Base-by-base conservation (phyloP, 2,113 vertebrate species). In the Miniopterus natalensis region DNA sequence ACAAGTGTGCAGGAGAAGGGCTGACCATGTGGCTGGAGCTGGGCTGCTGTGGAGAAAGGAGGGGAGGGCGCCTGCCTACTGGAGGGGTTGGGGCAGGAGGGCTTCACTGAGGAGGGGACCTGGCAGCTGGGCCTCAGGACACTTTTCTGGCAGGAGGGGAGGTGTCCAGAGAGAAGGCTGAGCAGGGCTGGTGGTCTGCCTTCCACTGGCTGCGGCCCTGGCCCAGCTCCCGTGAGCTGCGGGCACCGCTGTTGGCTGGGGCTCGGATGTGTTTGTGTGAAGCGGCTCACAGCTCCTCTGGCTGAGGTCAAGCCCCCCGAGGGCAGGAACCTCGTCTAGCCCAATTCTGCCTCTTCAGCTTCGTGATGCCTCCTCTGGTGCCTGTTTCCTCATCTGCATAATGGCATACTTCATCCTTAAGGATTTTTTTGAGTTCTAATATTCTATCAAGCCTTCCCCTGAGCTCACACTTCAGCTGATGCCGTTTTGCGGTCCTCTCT, bases 171-270 rank as follows among this genome's bases (percentile, higher is more conserved):
- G 53, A 78, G 6, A 36, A 40, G 31, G 45, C 17, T 0, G 3
- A 73, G 40, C 25, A 55, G 53, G 55, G 9, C 6, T 27, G 4
- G 2, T 1, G 3, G 25, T 47, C 40, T 40, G 11, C 40, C 49
- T 31, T 45, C 59, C 66, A 3, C 2, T 8, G 14, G 0, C 20
- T 0, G 17, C 18, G 0, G 1, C 25, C 25, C 9, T 4, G 1
- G 5, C 6, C 42, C 59, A 10, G n/a, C 40, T 27, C 81, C 29
- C 0, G 47, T 31, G 45, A 23, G 59, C 68, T 66, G 21, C 23
- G 47, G 74, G 57, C 0, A 0, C 78, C 3, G 5, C 45, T 8
- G n/a, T 9, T 0, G 5, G 49, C 8, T 31, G 23, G 17, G 14
- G 57, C 68, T 25, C 1, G 15, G 55, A 27, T 3, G 78, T 59